These are phyloP conservation scores for Bolinopsis microptera DNA, from an alignment of 37 sponge, comb jelly and placozoan species.

Conservation along the genomic window DNA sequence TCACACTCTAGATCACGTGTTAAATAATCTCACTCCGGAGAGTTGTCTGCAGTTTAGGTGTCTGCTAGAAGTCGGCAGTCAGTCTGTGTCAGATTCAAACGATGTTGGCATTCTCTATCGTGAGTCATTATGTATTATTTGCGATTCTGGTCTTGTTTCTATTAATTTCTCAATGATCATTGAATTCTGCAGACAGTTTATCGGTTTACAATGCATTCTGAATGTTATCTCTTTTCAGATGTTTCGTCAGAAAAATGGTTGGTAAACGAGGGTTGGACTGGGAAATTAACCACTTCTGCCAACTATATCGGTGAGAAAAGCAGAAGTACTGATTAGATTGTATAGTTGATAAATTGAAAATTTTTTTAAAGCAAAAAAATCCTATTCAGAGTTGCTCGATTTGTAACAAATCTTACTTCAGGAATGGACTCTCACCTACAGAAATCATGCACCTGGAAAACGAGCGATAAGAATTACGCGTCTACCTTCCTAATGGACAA, in stretches of 20 bases:
- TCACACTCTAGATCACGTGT: background rate
- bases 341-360: background rate
- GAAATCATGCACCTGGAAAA: background rate
- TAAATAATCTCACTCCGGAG: background rate
- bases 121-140: background rate
- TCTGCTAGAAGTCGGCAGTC: background rate
- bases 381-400: too few species aligned
- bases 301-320: background rate
- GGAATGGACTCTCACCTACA: background rate
- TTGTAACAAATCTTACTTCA: background rate
- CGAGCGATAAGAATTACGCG: background rate
- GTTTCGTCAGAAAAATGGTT: background rate
- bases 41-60: conserved; percentile 5
- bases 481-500: background rate
- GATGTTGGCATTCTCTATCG: background rate
- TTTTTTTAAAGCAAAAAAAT: too few species aligned
- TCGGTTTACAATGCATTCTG: too few species aligned
- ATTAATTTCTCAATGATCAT: too few species aligned
- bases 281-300: background rate
- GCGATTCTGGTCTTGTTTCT: background rate
- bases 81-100: background rate
- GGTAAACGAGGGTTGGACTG: conserved; percentile 30
- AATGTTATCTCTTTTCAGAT: background rate
- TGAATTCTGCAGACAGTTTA: too few species aligned
- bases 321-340: background rate